Evolutionary conservation across 2,797 vertebrate genomes (phyloP), one percentile per base, ranked within the genome.

Genomic region (Emys orbicularis): DNA sequence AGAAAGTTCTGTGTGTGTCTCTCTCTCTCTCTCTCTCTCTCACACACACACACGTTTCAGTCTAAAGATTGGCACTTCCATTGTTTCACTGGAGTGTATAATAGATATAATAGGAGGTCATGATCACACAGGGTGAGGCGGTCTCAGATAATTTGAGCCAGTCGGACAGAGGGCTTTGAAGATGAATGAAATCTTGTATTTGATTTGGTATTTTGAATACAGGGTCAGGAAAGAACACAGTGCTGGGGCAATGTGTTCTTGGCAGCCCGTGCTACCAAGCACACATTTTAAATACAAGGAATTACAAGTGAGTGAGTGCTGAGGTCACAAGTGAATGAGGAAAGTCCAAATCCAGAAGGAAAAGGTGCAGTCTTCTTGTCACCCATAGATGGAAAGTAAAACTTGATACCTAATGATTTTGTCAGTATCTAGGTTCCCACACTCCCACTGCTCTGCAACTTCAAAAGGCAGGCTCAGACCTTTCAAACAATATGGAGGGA

Each of bases 11-110:
- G 61, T 65, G 23, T 29, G 2, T 44, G 2, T 44, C 2, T 44
- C 7, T 44, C 2, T 44, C 6, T 44, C 6, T 41, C 41, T 41
- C 5, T 41, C 41, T 41, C 5, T 41, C 41, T 41, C 41, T 41
- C 41, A 44, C 41, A 44, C 41, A 44, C 41, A 44, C 41, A 44
- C 41, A 41, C 41, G 8, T 79, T 79, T 47, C 8, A 50, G 4
- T 31, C 0, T 0, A 84, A 91, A 79, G 8, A 2, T 1, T 3
- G 8, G 9, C 0, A 0, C 2, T 86, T 2, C 1, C 37, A 10
- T 5, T 6, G 21, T n/a, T 34, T 50, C 50, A 18, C 34, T n/a
- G 37, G 0, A 29, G 15, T 29, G 56, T 57, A 57, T 12, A 34
- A 52, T 29, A 80, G n/a, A 16, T 18, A 11, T 83, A n/a, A 0